phyloP scores from a whole-genome alignment of 2,797 vertebrate genomes.

The Jordanella pulchra region DNA sequence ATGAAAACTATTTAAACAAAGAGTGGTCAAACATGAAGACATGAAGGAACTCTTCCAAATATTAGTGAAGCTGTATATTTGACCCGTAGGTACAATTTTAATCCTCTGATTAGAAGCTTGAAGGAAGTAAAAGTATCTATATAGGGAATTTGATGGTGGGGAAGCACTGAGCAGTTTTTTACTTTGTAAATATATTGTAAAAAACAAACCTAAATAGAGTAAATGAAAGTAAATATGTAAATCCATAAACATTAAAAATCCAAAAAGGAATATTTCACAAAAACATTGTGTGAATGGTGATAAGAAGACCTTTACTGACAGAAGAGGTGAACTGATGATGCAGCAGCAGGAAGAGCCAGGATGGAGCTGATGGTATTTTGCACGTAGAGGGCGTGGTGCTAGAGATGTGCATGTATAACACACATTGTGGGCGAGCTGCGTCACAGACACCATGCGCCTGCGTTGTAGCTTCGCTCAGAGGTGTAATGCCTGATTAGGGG shows the following conservation, averaged over 20 bases:
- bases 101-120: neutral
- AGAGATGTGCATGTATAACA: constrained; percentile 57
- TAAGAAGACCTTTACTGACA: neutral
- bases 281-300: neutral
- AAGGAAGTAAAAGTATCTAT: no score
- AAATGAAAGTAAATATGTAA: neutral
- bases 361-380: constrained; percentile 47
- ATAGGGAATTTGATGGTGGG: neutral
- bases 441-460: constrained; percentile 71
- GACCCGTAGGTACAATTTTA: neutral
- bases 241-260: neutral
- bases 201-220: neutral
- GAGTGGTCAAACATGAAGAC: neutral
- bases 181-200: neutral
- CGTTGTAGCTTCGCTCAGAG: constrained; percentile 85
- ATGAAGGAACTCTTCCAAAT: neutral
- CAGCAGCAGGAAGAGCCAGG: constrained; percentile 11
- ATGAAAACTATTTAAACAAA: neutral
- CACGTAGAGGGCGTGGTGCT: constrained; percentile 54
- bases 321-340: constrained; percentile 16
- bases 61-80: neutral
- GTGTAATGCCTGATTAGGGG: constrained; percentile 90
- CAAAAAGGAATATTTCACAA: neutral
- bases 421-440: constrained; percentile 67
- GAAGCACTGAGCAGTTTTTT: neutral